These are phyloP conservation scores for Rhysida immarginata DNA, from an alignment of 1,140 invertebrate genomes.

Conservation along the genomic window DNA sequence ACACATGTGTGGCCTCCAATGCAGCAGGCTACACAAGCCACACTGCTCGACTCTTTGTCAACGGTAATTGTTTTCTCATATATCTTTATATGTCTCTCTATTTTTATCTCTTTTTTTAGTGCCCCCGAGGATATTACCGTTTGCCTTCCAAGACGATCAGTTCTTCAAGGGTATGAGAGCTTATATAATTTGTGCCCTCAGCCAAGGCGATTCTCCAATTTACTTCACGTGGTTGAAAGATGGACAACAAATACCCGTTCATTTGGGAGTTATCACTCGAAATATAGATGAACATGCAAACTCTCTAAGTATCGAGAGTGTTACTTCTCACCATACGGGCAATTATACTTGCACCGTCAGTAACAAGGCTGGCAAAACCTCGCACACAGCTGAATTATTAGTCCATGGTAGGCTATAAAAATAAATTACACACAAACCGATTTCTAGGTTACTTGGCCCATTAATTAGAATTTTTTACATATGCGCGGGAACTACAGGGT, in stretches of 20 bases:
- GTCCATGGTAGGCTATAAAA: slow-evolving; percentile 28
- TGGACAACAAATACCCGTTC: slow-evolving; percentile 38
- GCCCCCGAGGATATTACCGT: slow-evolving; percentile 67
- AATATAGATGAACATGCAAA: neutral
- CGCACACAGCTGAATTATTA: slow-evolving; percentile 37
- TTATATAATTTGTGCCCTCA: slow-evolving; percentile 65
- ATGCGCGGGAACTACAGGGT: too few relatives aligned
- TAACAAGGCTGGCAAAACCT: slow-evolving; percentile 45
- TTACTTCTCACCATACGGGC: slow-evolving; percentile 40
- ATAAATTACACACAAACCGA: too few relatives aligned
- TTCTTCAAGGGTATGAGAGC: slow-evolving; percentile 32
- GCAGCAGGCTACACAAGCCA: slow-evolving; percentile 52
- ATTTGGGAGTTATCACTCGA: neutral
- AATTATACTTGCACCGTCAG: slow-evolving; percentile 56
- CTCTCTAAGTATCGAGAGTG: slow-evolving; percentile 27
- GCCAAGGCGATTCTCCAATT: slow-evolving; percentile 57
- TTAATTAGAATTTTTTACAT: too few relatives aligned
- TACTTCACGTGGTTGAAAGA: slow-evolving; percentile 63
- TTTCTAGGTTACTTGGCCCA: too few relatives aligned
- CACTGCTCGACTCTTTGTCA: slow-evolving; percentile 55
- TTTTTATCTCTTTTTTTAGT: slow-evolving; percentile 44
- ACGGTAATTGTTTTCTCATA: slow-evolving; percentile 21
- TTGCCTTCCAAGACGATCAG: slow-evolving; percentile 40
- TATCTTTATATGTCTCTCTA: neutral
- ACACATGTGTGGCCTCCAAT: slow-evolving; percentile 54